Conservation (phyloP, 2,888 invertebrate species). For the Laspeyria flexula region DNA sequence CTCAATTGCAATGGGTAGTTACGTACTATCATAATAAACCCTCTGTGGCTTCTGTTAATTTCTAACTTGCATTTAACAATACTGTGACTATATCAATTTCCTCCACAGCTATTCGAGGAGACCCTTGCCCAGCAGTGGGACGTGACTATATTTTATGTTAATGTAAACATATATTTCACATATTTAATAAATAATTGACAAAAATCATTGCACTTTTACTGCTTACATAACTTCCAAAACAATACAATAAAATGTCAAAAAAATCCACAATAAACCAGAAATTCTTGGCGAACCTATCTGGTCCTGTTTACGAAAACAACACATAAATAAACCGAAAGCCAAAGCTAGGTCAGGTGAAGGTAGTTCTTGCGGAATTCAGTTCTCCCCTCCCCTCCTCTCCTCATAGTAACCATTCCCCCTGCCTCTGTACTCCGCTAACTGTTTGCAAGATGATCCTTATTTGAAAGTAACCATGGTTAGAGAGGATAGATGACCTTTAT, state of each 20-base stretch:
- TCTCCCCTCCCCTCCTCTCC: constrained; percentile 44
- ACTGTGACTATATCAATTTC: no score
- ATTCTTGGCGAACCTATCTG: constrained; percentile 33
- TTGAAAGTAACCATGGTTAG: constrained; percentile 34
- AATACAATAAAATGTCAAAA: background rate
- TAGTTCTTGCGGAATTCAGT: constrained; percentile 68
- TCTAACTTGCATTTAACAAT: no score
- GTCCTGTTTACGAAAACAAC: constrained; percentile 47
- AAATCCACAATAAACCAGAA: constrained; percentile 13
- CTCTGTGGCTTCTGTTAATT: no score
- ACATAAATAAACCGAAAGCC: constrained; percentile 54
- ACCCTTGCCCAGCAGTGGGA: no score
- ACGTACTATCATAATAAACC: no score
- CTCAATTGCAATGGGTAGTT: no score
- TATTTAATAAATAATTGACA: no score
- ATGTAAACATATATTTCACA: no score
- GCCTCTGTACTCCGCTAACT: constrained; percentile 33
- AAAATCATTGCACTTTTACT: no score
- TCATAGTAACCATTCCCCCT: constrained; percentile 40
- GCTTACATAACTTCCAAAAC: background rate
- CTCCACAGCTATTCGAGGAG: no score
- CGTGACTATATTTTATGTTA: no score
- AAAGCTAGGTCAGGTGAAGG: constrained; percentile 75
- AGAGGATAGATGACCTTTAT: constrained; percentile 35
- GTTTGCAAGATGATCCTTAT: constrained; percentile 43